These are phyloP conservation scores for Coenobita brevimanus DNA, from an alignment of 1,140 invertebrate genomes.

Conservation along the genomic window DNA sequence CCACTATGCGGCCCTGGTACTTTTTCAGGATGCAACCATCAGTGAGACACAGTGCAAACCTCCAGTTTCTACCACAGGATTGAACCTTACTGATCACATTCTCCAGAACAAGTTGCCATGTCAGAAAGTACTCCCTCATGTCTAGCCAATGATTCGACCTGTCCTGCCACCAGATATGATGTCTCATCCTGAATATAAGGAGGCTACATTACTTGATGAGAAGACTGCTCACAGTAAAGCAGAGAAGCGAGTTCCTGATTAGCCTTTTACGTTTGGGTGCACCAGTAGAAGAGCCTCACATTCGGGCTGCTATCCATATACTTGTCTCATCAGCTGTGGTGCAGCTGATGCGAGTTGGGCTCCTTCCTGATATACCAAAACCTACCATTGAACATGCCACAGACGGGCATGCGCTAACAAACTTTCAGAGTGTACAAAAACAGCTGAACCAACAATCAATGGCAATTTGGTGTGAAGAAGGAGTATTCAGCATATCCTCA, in stretches of 20 bases:
- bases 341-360: neutral
- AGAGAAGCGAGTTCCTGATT: neutral
- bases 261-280: neutral
- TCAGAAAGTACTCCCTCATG: conserved; percentile 7
- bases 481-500: neutral
- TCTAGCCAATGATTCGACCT: neutral
- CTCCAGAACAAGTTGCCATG: conserved; percentile 13
- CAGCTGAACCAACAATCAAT: conserved; percentile 12
- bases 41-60: neutral
- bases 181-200: conserved; percentile 1
- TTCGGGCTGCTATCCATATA: neutral
- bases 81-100: neutral
- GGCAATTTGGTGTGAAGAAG: neutral
- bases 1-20: conserved; percentile 5
- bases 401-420: neutral
- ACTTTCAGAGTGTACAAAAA: conserved; percentile 2
- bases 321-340: neutral
- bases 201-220: conserved; percentile 8
- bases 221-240: conserved; percentile 15
- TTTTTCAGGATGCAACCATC: conserved; percentile 4
- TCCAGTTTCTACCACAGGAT: neutral
- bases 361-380: conserved; percentile 15
- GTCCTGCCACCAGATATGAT: neutral
- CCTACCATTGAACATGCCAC: neutral
- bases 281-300: neutral